Conservation (phyloP, 2,888 invertebrate species). For the Drosophila cracens region DNA sequence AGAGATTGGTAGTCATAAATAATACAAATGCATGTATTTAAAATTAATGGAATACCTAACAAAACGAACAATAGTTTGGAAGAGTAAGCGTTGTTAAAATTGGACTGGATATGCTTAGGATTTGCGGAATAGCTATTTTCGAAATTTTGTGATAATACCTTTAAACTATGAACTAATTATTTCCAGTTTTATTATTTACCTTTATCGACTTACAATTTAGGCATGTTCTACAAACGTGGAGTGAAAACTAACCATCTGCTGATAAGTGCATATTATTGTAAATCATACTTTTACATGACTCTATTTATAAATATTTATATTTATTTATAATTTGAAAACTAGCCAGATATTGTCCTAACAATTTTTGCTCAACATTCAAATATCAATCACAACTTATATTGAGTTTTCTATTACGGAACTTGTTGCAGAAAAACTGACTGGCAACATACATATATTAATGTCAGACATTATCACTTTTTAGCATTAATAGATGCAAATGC, state of each 20-base stretch:
- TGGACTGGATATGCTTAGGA: background rate
- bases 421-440: background rate
- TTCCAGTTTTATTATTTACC: background rate
- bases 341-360: background rate
- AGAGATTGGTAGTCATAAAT: background rate
- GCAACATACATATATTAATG: constrained; percentile 50
- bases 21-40: background rate
- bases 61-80: background rate
- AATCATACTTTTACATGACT: background rate
- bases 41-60: background rate
- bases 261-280: background rate
- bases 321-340: background rate
- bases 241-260: background rate
- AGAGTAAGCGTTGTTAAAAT: background rate
- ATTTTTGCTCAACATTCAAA: background rate
- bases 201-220: background rate
- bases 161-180: background rate
- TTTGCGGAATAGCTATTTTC: background rate
- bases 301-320: background rate
- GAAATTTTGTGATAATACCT: background rate
- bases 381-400: background rate
- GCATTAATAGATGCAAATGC: constrained; percentile 76
- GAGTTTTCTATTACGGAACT: background rate
- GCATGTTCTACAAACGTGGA: background rate
- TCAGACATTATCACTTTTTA: constrained; percentile 72